phyloP scores from a whole-genome alignment of 2,797 vertebrate genomes.

The Yasuhikotakia modesta region DNA sequence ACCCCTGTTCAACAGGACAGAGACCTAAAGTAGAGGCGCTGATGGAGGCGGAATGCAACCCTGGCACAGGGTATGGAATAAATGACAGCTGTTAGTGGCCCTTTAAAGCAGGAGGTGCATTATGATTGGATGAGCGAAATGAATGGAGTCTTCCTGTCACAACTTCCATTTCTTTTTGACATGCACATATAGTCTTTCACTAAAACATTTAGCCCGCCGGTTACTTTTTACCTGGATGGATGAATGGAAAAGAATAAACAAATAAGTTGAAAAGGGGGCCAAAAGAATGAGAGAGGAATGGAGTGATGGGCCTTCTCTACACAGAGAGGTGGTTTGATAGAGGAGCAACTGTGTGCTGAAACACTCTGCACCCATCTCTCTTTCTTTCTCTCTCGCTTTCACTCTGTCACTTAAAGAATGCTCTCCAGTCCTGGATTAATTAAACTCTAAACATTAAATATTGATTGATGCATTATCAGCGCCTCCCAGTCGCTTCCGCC shows the following conservation, averaged over 20 bases:
- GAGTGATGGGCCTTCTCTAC: slow-evolving; percentile 70
- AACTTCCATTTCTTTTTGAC: background rate
- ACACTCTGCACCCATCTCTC: slow-evolving; percentile 77
- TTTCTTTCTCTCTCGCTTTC: slow-evolving; percentile 47
- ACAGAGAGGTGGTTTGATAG: slow-evolving; percentile 82
- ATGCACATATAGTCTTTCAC: background rate
- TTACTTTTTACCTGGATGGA: slow-evolving; percentile 10
- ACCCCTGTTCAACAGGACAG: background rate
- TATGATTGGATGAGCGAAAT: background rate
- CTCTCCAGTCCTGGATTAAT: slow-evolving; percentile 97
- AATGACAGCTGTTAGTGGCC: background rate
- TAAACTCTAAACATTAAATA: slow-evolving; percentile 99
- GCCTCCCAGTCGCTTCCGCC: slow-evolving; percentile 94
- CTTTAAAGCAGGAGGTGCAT: background rate
- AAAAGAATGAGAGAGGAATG: slow-evolving; percentile 65
- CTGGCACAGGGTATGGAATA: background rate
- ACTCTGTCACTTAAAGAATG: slow-evolving; percentile 98
- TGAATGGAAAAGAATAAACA: slow-evolving; percentile 42
- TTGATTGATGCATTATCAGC: slow-evolving; percentile 99
- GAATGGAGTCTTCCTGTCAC: background rate
- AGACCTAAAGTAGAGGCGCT: background rate
- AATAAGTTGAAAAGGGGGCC: slow-evolving; percentile 59
- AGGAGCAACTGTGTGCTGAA: slow-evolving; percentile 93
- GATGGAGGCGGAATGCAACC: background rate
- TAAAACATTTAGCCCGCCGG: background rate